These are phyloP conservation scores for Thalassaphorura encarpata DNA, from an alignment of 1,140 invertebrate genomes.

Conservation along the genomic window DNA sequence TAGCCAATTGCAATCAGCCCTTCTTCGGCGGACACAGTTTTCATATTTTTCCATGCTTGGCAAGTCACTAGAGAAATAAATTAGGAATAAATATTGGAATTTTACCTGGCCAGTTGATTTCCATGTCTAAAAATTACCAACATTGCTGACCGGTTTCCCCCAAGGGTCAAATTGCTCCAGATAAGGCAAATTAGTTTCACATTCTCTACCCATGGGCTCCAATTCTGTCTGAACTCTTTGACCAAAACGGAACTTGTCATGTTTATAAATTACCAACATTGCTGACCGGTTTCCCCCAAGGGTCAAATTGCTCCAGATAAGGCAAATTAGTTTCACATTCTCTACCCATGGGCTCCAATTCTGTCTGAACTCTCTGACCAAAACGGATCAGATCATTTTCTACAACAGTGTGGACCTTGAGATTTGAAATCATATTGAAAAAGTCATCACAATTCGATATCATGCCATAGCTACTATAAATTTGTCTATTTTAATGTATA, in stretches of 20 bases:
- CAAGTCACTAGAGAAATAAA: conserved; percentile 38
- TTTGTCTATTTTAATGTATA: too few relatives aligned
- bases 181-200: conserved; percentile 44
- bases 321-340: conserved; percentile 47
- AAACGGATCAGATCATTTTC: conserved; percentile 43
- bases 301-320: conserved; percentile 41
- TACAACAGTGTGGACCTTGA: conserved; percentile 30
- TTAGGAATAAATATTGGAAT: too few relatives aligned
- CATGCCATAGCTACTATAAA: too few relatives aligned
- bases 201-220: conserved; percentile 42
- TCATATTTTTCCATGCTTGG: conserved; percentile 46
- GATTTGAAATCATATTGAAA: not conserved
- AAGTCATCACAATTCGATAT: not conserved
- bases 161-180: conserved; percentile 45
- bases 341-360: conserved; percentile 43
- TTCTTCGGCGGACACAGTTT: conserved; percentile 47
- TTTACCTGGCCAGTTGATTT: too few relatives aligned
- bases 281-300: conserved; percentile 48
- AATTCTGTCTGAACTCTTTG: conserved; percentile 43
- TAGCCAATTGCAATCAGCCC: conserved; percentile 48
- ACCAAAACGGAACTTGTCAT: conserved; percentile 44
- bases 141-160: conserved; percentile 44
- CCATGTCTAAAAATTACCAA: conserved; percentile 33
- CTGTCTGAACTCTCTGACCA: conserved; percentile 42
- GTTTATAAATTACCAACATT: conserved; percentile 37